Percentiles rank a stretch among this genome's conserved stretches.
phyloP scores from a whole-genome alignment of 2,113 vertebrate genomes.

The Gadus chalcogrammus region DNA sequence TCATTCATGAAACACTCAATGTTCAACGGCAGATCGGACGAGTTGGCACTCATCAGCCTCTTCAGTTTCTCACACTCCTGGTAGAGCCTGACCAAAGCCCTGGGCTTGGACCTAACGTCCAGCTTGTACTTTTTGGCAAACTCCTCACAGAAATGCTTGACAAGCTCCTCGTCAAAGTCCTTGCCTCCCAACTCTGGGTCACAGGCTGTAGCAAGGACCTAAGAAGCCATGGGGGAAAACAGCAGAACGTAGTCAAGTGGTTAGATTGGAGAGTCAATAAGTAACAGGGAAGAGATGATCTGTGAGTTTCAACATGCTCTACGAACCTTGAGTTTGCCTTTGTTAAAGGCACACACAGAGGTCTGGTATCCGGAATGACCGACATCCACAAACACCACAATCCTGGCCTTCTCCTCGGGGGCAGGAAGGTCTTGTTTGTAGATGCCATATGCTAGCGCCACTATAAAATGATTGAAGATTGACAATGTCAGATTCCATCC shows the following conservation, averaged over 20 bases:
- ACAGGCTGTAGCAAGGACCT: constrained; percentile 91
- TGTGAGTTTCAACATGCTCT: neutral
- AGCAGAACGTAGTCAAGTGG: neutral
- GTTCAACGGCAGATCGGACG: constrained; percentile 91
- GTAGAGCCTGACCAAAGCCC: constrained; percentile 87
- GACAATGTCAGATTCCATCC: neutral
- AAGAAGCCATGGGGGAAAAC: constrained; percentile 26
- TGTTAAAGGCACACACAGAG: constrained; percentile 96
- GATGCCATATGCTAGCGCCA: constrained; percentile 96
- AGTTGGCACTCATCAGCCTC: constrained; percentile 96
- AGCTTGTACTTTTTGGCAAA: constrained; percentile 95
- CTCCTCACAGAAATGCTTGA: constrained; percentile 91
- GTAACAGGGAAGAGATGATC: neutral
- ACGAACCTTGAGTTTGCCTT: constrained; percentile 93
- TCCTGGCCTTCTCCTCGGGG: constrained; percentile 93
- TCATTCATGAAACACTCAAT: constrained; percentile 99
- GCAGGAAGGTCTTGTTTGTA: constrained; percentile 97
- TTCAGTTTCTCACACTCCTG: constrained; percentile 98
- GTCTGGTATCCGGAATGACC: constrained; percentile 96
- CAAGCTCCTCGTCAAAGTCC: constrained; percentile 90
- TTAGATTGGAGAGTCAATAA: neutral
- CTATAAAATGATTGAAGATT: constrained; percentile 53
- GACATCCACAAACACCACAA: constrained; percentile 94
- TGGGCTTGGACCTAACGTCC: constrained; percentile 90
- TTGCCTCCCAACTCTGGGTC: constrained; percentile 89